Evolutionary conservation across 2,113 vertebrate species (phyloP).

Genomic region (Spilogale gracilis): DNA sequence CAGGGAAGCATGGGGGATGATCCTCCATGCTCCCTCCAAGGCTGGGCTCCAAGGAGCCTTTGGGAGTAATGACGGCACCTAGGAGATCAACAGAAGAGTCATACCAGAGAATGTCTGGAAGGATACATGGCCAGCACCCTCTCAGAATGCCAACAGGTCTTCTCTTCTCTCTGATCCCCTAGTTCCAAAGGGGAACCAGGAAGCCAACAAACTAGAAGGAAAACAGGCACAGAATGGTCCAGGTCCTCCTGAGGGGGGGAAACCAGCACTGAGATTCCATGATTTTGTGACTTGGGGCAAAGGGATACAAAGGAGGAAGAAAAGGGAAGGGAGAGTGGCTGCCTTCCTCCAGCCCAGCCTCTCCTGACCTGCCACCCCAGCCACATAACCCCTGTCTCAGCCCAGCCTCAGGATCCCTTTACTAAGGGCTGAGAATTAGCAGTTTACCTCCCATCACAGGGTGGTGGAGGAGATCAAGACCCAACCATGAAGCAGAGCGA

Average conservation of each 20-base stretch:
- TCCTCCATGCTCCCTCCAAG: background rate
- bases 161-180: background rate
- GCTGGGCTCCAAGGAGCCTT: background rate
- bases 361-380: background rate
- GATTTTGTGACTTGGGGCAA: background rate
- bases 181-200: background rate
- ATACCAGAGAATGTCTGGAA: background rate
- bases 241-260: background rate
- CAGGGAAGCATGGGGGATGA: background rate
- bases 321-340: background rate
- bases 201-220: background rate
- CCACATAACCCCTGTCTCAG: background rate
- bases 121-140: background rate
- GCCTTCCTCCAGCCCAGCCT: background rate
- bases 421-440: background rate
- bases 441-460: background rate
- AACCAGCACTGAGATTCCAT: background rate
- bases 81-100: background rate
- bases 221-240: background rate
- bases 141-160: background rate
- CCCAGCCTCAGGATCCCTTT: background rate
- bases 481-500: background rate
- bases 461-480: accelerated
- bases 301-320: background rate
- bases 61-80: background rate